Evolutionary conservation across 2,113 vertebrate species (phyloP).

Genomic region (Nestor notabilis): DNA sequence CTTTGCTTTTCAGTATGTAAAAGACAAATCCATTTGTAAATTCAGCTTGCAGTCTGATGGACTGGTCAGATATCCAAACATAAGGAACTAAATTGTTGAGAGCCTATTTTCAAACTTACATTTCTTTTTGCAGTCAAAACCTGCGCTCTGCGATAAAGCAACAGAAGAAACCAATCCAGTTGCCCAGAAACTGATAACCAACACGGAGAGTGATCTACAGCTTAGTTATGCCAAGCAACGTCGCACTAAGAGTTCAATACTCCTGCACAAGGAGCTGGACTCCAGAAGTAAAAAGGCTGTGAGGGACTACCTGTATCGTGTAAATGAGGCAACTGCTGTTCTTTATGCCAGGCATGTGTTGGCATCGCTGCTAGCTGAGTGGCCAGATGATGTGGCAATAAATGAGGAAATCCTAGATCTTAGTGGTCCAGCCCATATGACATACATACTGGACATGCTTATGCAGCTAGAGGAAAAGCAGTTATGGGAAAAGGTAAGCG

Average conservation of each 20-base stretch:
- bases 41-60: not conserved
- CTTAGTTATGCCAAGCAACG: slow-evolving; percentile 94
- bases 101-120: not conserved
- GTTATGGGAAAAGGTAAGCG: slow-evolving; percentile 91
- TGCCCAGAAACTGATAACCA: slow-evolving; percentile 95
- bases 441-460: slow-evolving; percentile 96
- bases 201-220: slow-evolving; percentile 92
- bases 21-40: not conserved
- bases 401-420: slow-evolving; percentile 92
- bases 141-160: slow-evolving; percentile 86
- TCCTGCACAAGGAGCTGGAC: slow-evolving; percentile 94
- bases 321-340: slow-evolving; percentile 93
- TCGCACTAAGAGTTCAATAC: slow-evolving; percentile 90
- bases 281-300: slow-evolving; percentile 88
- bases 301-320: slow-evolving; percentile 90
- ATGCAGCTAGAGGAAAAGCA: slow-evolving; percentile 97
- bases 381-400: slow-evolving; percentile 84
- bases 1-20: not conserved
- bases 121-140: slow-evolving; percentile 82
- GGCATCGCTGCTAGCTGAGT: slow-evolving; percentile 88
- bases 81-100: not conserved
- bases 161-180: slow-evolving; percentile 89
- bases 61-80: not conserved
- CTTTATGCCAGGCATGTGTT: slow-evolving; percentile 94
- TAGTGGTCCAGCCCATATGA: slow-evolving; percentile 93